Percentiles rank a stretch among this genome's conserved stretches.
Conservation (phyloP, 1,140 invertebrate species). For the Coelopa frigida region DNA sequence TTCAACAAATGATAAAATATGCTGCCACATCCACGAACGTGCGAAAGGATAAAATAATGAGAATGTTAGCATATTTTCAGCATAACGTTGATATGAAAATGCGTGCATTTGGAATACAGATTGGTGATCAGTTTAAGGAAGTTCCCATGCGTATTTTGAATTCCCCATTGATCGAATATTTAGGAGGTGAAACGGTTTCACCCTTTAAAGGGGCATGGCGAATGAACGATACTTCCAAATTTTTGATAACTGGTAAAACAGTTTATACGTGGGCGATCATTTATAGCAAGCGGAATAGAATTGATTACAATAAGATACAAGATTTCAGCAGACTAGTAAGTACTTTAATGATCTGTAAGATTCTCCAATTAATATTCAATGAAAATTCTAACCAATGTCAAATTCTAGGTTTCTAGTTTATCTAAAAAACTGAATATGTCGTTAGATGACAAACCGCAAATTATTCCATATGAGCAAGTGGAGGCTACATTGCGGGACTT, state of each 20-base stretch:
- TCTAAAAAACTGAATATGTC: constrained; percentile 5
- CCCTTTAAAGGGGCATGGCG: constrained; percentile 28
- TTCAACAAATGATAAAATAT: constrained; percentile 56
- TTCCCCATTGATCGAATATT: constrained; percentile 51
- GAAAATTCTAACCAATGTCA: too few species aligned
- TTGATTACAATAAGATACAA: too few species aligned
- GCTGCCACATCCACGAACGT: constrained; percentile 55
- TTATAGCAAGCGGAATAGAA: constrained; percentile 1
- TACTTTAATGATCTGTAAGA: not conserved
- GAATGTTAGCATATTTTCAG: constrained; percentile 46
- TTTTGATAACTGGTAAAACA: constrained; percentile 16
- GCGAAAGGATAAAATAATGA: constrained; percentile 57
- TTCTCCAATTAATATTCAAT: too few species aligned
- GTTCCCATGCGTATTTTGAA: constrained; percentile 52
- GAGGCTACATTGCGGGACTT: constrained; percentile 20
- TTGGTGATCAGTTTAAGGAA: constrained; percentile 49
- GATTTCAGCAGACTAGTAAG: not conserved
- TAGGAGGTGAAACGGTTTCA: constrained; percentile 9
- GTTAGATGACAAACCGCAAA: constrained; percentile 11
- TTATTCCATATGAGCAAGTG: constrained; percentile 19
- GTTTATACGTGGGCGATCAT: constrained; percentile 33
- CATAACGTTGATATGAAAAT: constrained; percentile 49
- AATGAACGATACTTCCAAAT: constrained; percentile 12
- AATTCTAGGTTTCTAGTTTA: constrained; percentile 4
- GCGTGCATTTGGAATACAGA: constrained; percentile 53